Percentiles rank a stretch among this genome's conserved stretches.
Evolutionary conservation across 2,888 invertebrate species (phyloP).

Genomic region (Tachystola acroxantha): DNA sequence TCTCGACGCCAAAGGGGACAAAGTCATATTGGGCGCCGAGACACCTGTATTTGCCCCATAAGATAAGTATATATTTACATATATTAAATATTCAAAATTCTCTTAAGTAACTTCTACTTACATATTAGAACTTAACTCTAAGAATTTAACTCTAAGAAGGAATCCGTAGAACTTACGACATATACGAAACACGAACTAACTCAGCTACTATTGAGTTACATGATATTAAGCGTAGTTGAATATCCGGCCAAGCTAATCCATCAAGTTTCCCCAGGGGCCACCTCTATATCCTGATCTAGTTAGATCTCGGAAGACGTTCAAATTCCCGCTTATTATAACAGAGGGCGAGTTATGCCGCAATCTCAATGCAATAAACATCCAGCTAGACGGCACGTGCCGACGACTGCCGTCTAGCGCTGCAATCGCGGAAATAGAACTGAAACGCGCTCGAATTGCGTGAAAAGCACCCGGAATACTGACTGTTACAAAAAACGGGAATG

Average conservation of each 20-base stretch:
- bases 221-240: constrained; percentile 1
- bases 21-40: no score
- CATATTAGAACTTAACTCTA: no score
- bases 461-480: constrained; percentile 5
- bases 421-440: constrained; percentile 37
- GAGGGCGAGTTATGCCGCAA: constrained; percentile 52
- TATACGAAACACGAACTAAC: background rate
- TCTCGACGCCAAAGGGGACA: no score
- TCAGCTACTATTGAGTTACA: background rate
- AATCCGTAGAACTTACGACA: background rate
- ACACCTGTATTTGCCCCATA: no score
- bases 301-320: constrained; percentile 30
- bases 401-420: constrained; percentile 33
- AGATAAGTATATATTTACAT: no score
- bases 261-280: constrained; percentile 9
- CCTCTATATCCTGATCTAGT: constrained; percentile 16
- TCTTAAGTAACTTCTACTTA: no score
- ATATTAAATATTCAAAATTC: no score
- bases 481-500: constrained; percentile 9
- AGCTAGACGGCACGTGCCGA: constrained; percentile 49
- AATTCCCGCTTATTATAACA: constrained; percentile 46
- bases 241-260: constrained; percentile 3
- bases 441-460: constrained; percentile 17
- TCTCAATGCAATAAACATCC: constrained; percentile 65
- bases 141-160: background rate